Conservation (phyloP, 2,113 vertebrate genomes). For the Calyptomena viridis region DNA sequence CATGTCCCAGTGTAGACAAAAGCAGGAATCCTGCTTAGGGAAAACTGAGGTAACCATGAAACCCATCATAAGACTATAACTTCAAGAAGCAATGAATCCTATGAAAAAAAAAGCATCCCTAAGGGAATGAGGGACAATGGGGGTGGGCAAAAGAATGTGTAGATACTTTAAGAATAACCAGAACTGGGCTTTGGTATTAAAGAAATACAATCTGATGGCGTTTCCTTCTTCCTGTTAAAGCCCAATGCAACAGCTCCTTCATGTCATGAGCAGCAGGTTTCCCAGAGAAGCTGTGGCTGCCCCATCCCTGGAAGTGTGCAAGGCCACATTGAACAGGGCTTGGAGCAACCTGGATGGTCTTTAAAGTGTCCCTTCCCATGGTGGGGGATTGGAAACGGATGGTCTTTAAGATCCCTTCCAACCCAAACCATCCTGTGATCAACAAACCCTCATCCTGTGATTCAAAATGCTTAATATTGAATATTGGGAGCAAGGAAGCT, state of each 20-base stretch:
- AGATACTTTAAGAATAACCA: background rate
- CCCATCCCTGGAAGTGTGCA: background rate
- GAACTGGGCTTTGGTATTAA: background rate
- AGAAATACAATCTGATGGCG: background rate
- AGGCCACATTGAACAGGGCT: accelerated
- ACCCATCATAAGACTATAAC: accelerated
- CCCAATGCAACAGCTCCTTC: background rate
- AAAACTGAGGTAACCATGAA: background rate
- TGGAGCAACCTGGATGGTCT: background rate
- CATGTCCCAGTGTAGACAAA: background rate
- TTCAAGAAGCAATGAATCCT: background rate
- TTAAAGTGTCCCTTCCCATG: background rate
- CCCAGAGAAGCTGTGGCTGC: background rate
- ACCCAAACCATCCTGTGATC: background rate
- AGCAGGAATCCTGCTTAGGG: background rate
- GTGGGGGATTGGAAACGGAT: background rate
- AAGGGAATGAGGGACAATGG: background rate
- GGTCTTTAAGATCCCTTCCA: background rate
- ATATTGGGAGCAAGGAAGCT: background rate
- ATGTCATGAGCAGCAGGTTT: accelerated
- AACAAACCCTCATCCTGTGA: background rate
- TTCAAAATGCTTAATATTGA: background rate
- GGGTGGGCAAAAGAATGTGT: background rate
- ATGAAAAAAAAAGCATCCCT: background rate
- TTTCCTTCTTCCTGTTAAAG: background rate